phyloP scores from a whole-genome alignment of 2,888 invertebrate genomes.

The Vanessa cardui region DNA sequence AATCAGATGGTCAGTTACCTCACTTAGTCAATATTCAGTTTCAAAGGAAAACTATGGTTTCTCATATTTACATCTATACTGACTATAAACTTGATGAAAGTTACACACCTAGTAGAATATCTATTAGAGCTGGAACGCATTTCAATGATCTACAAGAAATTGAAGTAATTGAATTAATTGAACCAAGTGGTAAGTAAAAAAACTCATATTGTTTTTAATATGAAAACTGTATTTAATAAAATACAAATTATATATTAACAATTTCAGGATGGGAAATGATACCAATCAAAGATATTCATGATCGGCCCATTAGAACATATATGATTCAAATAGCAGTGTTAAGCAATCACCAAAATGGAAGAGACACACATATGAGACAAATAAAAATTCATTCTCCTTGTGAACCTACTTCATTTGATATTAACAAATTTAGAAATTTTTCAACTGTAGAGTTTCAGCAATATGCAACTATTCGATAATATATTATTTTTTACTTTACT shows the following conservation, averaged over 20 bases:
- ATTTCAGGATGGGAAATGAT: slow-evolving; percentile 95
- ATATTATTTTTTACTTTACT: background rate
- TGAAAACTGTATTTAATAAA: slow-evolving; percentile 31
- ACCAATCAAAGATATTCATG: slow-evolving; percentile 93
- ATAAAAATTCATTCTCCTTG: slow-evolving; percentile 97
- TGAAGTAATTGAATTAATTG: slow-evolving; percentile 95
- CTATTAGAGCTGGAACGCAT: slow-evolving; percentile 96
- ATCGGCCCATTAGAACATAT: slow-evolving; percentile 95
- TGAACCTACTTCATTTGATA: slow-evolving; percentile 85
- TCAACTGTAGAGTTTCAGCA: slow-evolving; percentile 92
- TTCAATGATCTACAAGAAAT: slow-evolving; percentile 98
- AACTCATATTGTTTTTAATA: background rate
- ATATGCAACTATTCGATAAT: slow-evolving; percentile 90
- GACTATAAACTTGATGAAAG: slow-evolving; percentile 99
- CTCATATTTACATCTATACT: slow-evolving; percentile 97
- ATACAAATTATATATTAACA: background rate
- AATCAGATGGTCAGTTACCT: slow-evolving; percentile 99
- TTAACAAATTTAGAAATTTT: slow-evolving; percentile 89
- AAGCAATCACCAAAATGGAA: slow-evolving; percentile 99
- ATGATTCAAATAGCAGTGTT: slow-evolving; percentile 98
- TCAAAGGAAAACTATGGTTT: slow-evolving; percentile 95
- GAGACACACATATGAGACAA: slow-evolving; percentile 98
- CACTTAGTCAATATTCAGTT: slow-evolving; percentile 99
- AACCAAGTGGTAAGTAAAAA: slow-evolving; percentile 88
- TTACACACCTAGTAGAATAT: slow-evolving; percentile 98